Conservation (phyloP, 2,888 invertebrate species). For the Callimorpha dominula region DNA sequence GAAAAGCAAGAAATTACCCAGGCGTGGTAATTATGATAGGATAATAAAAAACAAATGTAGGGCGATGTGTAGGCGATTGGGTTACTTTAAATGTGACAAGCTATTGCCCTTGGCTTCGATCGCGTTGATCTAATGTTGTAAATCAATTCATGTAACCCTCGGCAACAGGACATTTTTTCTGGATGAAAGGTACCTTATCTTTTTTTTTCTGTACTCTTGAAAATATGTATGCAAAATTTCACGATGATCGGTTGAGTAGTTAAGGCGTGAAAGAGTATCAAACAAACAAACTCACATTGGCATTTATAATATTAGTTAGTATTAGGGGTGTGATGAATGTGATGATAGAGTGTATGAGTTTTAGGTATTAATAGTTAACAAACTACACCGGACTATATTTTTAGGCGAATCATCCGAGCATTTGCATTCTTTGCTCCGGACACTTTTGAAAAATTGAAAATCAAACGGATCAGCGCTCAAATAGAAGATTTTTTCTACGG, state of each 20-base stretch:
- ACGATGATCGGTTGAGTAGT: not conserved
- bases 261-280: not conserved
- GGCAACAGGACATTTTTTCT: not conserved
- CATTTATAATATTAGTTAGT: not conserved
- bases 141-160: not conserved
- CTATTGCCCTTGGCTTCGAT: not conserved
- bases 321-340: not conserved
- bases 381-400: constrained; percentile 21
- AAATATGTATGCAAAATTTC: not conserved
- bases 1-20: no score
- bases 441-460: constrained; percentile 70
- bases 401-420: constrained; percentile 75
- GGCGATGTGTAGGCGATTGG: not conserved
- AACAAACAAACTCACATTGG: not conserved
- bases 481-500: constrained; percentile 76
- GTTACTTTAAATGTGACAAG: not conserved
- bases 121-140: not conserved
- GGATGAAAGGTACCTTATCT: no score
- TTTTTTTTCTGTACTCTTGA: not conserved
- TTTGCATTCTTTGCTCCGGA: constrained; percentile 78
- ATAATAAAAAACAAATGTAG: not conserved
- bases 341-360: not conserved
- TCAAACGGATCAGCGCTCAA: constrained; percentile 72
- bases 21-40: not conserved
- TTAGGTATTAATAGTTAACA: not conserved